Evolutionary conservation across 2,113 vertebrate species (phyloP).

Genomic region (Clarias magur): DNA sequence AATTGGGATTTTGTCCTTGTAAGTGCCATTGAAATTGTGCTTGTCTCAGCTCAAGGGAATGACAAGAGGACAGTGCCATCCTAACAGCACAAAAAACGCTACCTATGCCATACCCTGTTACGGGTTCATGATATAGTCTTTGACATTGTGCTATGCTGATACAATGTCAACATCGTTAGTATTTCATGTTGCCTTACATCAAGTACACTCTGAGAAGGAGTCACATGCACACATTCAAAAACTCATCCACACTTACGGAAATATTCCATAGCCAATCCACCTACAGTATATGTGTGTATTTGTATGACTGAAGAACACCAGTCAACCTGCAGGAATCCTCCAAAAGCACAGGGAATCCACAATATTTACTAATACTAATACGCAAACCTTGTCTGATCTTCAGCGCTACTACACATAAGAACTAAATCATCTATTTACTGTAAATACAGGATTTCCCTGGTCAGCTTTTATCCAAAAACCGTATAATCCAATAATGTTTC

Average conservation of each 20-base stretch:
- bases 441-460: too few relatives aligned
- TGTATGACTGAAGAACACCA: background rate
- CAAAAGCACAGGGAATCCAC: background rate
- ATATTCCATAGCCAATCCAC: background rate
- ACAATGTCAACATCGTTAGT: background rate
- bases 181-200: background rate
- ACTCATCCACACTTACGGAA: background rate
- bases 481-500: too few relatives aligned
- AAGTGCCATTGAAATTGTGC: background rate
- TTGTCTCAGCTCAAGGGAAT: constrained; percentile 6
- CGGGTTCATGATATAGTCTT: background rate
- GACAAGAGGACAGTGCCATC: background rate
- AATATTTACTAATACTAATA: too few relatives aligned
- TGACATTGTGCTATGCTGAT: constrained; percentile 31
- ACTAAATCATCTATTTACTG: too few relatives aligned
- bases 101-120: background rate
- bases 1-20: constrained; percentile 29
- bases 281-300: background rate
- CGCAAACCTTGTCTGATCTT: too few relatives aligned
- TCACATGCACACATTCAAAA: background rate
- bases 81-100: background rate
- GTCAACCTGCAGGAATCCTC: background rate
- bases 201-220: background rate
- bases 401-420: too few relatives aligned
- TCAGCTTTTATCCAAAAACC: too few relatives aligned